Conservation (phyloP, 2,888 invertebrate species). For the Pseudococcus viburni region DNA sequence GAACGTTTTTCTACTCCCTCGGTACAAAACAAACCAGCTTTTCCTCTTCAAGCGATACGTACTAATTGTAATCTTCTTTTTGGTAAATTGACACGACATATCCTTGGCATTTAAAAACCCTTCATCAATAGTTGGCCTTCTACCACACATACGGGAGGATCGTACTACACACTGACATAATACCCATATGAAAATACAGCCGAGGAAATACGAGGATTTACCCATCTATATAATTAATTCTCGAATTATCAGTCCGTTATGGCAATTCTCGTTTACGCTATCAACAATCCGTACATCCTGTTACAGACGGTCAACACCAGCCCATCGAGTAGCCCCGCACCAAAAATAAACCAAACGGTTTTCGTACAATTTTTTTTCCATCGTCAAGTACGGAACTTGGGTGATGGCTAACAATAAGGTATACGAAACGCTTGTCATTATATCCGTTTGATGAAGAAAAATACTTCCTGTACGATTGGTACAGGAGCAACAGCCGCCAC, state of each 20-base stretch:
- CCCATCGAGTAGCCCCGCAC: conserved; percentile 5
- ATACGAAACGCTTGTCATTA: conserved; percentile 42
- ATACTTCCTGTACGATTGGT: conserved; percentile 28
- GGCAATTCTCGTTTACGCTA: conserved; percentile 58
- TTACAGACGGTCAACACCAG: conserved; percentile 42
- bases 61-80: conserved; percentile 15
- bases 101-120: conserved; percentile 8
- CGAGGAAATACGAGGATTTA: background rate
- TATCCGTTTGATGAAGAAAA: conserved; percentile 48
- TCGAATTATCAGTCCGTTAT: conserved; percentile 60
- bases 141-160: background rate
- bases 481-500: conserved; percentile 1
- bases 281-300: conserved; percentile 63
- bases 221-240: conserved; percentile 55
- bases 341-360: conserved; percentile 9
- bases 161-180: background rate
- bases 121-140: conserved; percentile 18
- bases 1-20: background rate
- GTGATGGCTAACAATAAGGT: background rate
- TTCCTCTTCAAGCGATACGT: background rate
- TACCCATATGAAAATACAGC: background rate
- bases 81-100: background rate
- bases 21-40: conserved; percentile 18
- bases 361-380: background rate
- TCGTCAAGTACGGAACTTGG: background rate